These are phyloP conservation scores for Calyptomena viridis DNA, from an alignment of 2,113 vertebrate species.

Conservation along the genomic window DNA sequence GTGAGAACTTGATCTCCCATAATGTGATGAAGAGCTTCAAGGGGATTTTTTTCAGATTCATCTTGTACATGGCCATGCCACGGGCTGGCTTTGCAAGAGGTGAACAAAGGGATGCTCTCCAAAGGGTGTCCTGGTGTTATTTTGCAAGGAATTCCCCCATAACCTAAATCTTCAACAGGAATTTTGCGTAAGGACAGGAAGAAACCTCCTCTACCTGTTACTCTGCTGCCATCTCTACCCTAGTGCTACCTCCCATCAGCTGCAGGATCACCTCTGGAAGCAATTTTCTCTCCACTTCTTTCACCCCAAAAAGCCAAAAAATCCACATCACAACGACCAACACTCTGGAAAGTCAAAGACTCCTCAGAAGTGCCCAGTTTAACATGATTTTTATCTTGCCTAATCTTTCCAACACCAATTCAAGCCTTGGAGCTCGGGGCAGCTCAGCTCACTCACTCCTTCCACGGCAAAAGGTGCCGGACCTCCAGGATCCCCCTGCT, in stretches of 20 bases:
- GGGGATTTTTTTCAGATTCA: background rate
- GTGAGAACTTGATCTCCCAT: background rate
- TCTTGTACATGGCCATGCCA: background rate
- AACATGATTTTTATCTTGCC: background rate
- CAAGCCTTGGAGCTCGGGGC: background rate
- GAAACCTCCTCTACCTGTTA: background rate
- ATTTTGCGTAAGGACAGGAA: background rate
- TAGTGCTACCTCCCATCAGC: background rate
- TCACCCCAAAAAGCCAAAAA: background rate
- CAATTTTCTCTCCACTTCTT: background rate
- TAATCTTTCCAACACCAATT: background rate
- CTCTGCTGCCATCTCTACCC: background rate
- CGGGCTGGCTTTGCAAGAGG: background rate
- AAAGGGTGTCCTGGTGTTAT: background rate
- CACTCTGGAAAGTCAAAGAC: background rate
- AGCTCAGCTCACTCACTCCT: fast-evolving
- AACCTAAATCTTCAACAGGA: background rate
- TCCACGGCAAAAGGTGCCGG: background rate
- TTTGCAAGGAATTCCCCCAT: background rate
- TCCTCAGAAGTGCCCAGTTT: background rate
- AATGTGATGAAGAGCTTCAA: background rate
- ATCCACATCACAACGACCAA: fast-evolving
- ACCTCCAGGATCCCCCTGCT: background rate
- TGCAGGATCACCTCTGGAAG: background rate
- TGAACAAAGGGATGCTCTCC: background rate